Percentiles rank a stretch among this genome's conserved stretches.
Evolutionary conservation across 92 coral and sea anemone genomes (phyloP).

Genomic region (Porites lobata): DNA sequence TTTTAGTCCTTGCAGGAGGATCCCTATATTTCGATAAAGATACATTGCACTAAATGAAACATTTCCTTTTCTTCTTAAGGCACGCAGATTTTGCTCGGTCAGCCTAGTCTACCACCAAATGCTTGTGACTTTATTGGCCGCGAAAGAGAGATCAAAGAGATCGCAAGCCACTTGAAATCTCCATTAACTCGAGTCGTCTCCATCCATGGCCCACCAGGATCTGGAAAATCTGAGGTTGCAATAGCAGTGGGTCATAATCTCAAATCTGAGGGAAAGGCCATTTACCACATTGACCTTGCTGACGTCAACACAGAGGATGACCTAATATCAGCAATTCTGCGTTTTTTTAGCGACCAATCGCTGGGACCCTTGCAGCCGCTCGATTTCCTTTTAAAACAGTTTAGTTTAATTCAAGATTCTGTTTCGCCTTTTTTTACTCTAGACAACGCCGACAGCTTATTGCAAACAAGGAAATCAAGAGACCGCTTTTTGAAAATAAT

Average conservation of each 20-base stretch:
- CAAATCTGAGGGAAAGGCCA: background rate
- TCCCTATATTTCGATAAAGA: background rate
- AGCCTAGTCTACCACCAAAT: background rate
- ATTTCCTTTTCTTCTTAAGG: background rate
- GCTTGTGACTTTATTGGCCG: slow-evolving; percentile 9
- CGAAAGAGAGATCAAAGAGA: background rate
- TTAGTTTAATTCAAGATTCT: background rate
- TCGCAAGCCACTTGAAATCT: background rate
- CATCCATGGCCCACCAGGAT: slow-evolving; percentile 25
- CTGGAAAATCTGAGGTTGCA: slow-evolving; percentile 28
- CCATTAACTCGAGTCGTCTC: background rate
- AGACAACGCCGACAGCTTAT: slow-evolving; percentile 24
- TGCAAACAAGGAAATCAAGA: background rate
- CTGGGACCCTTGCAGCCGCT: background rate
- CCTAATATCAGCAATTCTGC: background rate
- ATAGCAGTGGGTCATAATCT: slow-evolving; percentile 34
- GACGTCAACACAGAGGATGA: background rate
- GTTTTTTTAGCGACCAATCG: background rate
- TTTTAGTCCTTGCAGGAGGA: background rate
- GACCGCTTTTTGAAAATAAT: background rate
- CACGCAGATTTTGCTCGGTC: background rate
- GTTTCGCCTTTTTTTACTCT: background rate
- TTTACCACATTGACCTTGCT: background rate
- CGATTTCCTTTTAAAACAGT: background rate
- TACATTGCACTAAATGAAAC: no score